Percentiles rank a stretch among this genome's conserved stretches.
Evolutionary conservation across 2,888 invertebrate genomes (phyloP).

Genomic region (Lepidocyrtinus sp.): DNA sequence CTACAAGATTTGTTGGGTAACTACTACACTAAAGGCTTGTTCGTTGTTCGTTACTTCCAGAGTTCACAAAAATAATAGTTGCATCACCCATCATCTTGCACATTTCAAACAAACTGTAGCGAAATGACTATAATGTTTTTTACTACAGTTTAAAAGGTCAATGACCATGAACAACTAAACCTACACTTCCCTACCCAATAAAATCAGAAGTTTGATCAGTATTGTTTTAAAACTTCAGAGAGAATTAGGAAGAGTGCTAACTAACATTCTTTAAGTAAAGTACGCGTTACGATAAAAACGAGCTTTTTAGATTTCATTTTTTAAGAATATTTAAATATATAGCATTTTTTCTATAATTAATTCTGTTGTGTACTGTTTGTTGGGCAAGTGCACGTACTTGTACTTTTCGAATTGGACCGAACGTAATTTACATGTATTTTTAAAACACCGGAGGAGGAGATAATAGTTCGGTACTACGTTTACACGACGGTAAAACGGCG

Average conservation of each 20-base stretch:
- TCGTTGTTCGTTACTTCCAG: too few species aligned
- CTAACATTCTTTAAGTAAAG: neutral
- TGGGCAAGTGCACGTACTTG: constrained; percentile 60
- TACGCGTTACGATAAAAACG: constrained; percentile 23
- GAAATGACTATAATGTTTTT: too few species aligned
- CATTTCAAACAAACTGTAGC: too few species aligned
- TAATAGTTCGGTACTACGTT: neutral
- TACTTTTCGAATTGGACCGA: constrained; percentile 53
- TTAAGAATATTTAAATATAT: constrained; percentile 36
- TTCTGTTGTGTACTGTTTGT: constrained; percentile 57
- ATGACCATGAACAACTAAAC: too few species aligned
- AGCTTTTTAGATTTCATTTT: neutral
- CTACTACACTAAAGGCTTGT: too few species aligned
- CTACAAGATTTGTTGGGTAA: too few species aligned
- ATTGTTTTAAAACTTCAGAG: too few species aligned
- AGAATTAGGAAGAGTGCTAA: constrained; percentile 3
- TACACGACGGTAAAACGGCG: neutral
- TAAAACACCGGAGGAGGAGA: neutral
- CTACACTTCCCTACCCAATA: too few species aligned
- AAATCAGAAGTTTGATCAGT: too few species aligned
- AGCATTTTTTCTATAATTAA: constrained; percentile 11
- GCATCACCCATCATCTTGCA: too few species aligned
- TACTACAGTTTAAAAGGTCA: too few species aligned
- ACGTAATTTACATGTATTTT: neutral
- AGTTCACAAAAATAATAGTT: too few species aligned